Percentiles rank a stretch among this genome's conserved stretches.
phyloP scores from a whole-genome alignment of 2,888 invertebrate genomes.

The Anodontia alba region DNA sequence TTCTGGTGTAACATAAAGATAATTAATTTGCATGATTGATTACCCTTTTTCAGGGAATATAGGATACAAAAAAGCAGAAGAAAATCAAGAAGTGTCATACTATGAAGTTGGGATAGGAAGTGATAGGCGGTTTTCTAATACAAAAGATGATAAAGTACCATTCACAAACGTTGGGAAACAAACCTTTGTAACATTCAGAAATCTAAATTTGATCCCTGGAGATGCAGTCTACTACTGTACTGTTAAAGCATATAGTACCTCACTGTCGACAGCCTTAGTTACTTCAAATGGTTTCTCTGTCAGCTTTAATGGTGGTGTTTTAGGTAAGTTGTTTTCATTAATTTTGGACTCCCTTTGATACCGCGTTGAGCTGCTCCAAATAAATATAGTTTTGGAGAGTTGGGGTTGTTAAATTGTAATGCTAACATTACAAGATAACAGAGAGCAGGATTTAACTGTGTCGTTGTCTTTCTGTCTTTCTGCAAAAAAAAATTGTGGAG shows the following conservation, averaged over 20 bases:
- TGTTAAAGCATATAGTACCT: conserved; percentile 66
- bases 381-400: no score
- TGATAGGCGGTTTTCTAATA: conserved; percentile 68
- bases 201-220: conserved; percentile 60
- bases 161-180: conserved; percentile 69
- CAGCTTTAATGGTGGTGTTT: conserved; percentile 63
- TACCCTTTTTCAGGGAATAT: no score
- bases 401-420: no score
- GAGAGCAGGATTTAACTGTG: no score
- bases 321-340: conserved; percentile 51
- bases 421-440: no score
- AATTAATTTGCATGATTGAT: no score
- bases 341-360: no score
- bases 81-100: conserved; percentile 61
- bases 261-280: conserved; percentile 60
- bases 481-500: no score
- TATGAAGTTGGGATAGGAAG: conserved; percentile 74
- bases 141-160: conserved; percentile 69
- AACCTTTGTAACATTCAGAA: conserved; percentile 64
- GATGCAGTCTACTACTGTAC: conserved; percentile 70
- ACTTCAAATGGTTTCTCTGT: conserved; percentile 72
- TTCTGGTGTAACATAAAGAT: no score
- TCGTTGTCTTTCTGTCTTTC: no score
- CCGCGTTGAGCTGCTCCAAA: no score
- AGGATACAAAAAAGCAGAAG: no score